These are phyloP conservation scores for Sisyra terminalis DNA, from an alignment of 2,888 invertebrate species.

Conservation along the genomic window DNA sequence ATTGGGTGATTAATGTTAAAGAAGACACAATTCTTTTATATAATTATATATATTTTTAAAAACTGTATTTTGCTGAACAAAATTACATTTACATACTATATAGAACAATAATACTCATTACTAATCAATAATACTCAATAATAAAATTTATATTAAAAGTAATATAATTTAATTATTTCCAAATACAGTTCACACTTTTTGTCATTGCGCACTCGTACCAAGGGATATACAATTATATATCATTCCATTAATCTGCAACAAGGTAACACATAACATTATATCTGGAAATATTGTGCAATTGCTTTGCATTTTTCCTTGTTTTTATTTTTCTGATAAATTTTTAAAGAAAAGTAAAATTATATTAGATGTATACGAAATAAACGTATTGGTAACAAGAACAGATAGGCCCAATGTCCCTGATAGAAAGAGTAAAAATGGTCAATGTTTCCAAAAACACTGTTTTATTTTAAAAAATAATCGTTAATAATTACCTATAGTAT, in stretches of 20 bases:
- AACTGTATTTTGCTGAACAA: slow-evolving; percentile 8
- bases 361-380: too few species aligned
- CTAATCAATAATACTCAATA: slow-evolving; percentile 9
- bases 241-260: slow-evolving; percentile 2
- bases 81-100: slow-evolving; percentile 9
- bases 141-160: slow-evolving; percentile 12
- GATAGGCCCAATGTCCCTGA: too few species aligned
- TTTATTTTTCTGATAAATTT: too few species aligned
- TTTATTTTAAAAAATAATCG: neutral
- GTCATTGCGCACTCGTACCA: too few species aligned
- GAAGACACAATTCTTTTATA: too few species aligned
- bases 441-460: neutral
- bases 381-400: too few species aligned
- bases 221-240: too few species aligned
- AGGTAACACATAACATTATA: neutral
- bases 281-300: neutral
- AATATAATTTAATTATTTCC: slow-evolving; percentile 6
- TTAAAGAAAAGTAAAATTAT: too few species aligned
- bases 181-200: slow-evolving; percentile 2
- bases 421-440: too few species aligned
- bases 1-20: too few species aligned
- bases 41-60: slow-evolving; percentile 2
- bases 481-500: slow-evolving; percentile 1
- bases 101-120: slow-evolving; percentile 9
- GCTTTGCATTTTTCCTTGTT: too few species aligned